phyloP scores from a whole-genome alignment of 2,113 vertebrate genomes.

The Poicephalus meyeri region DNA sequence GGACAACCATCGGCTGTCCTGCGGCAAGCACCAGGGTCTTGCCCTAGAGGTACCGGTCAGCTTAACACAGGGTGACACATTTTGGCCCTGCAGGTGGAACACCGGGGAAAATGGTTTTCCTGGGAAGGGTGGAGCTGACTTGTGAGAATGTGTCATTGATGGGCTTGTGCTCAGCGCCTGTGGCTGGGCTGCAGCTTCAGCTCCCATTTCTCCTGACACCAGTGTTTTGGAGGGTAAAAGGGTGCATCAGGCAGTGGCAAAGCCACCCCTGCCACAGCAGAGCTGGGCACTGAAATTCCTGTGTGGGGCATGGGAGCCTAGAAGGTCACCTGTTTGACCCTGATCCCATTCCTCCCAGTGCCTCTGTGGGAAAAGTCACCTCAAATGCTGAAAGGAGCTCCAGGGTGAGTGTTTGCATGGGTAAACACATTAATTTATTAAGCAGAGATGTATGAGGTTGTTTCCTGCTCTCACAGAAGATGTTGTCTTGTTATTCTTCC shows the following conservation, averaged over 20 bases:
- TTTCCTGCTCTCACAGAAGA: not conserved
- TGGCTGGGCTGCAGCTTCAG: rapidly evolving
- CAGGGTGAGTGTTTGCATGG: rapidly evolving
- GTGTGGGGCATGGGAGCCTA: not conserved
- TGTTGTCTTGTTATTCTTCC: not conserved
- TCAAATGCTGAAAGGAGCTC: not conserved
- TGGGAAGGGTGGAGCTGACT: not conserved
- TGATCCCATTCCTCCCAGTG: rapidly evolving
- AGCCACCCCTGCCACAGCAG: rapidly evolving
- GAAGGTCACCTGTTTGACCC: rapidly evolving
- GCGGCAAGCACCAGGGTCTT: not conserved
- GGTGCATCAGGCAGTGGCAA: rapidly evolving
- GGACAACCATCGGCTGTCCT: not conserved
- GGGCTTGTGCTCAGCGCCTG: not conserved
- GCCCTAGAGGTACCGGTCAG: not conserved
- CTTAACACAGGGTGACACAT: not conserved
- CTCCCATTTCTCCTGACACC: not conserved
- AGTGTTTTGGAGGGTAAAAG: rapidly evolving
- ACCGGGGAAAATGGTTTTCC: not conserved
- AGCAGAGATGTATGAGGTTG: not conserved
- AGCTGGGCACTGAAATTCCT: not conserved
- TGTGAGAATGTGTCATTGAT: not conserved
- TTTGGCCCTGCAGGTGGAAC: not conserved
- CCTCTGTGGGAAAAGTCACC: not conserved
- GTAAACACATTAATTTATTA: not conserved